These are phyloP conservation scores for Spizella passerina DNA, from an alignment of 2,797 vertebrate genomes.

Conservation along the genomic window DNA sequence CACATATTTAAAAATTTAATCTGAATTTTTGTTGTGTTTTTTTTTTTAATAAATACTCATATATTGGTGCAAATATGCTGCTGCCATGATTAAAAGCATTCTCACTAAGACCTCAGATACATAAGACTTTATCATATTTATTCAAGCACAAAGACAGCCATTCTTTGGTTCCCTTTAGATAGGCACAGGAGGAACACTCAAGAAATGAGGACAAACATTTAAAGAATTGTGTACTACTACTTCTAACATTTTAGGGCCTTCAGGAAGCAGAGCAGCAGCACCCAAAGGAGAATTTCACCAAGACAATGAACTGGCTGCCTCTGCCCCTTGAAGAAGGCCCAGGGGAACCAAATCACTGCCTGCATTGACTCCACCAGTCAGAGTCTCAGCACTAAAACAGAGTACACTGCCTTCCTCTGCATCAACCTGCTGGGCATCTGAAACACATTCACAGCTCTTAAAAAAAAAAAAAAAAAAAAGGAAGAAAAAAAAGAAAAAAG, in stretches of 20 bases:
- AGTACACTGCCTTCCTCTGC: neutral
- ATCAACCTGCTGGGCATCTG: neutral
- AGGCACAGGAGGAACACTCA: neutral
- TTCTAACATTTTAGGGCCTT: neutral
- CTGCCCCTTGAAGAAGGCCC: neutral
- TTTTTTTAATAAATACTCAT: neutral
- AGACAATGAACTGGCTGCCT: rapidly evolving
- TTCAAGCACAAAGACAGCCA: neutral
- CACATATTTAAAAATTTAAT: neutral
- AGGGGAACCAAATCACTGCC: neutral
- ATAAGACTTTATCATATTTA: neutral
- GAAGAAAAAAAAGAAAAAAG: too few species aligned
- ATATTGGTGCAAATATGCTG: neutral
- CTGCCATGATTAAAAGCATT: neutral
- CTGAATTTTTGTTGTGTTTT: neutral
- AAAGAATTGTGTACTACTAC: neutral
- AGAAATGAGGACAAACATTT: neutral
- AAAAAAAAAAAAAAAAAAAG: too few species aligned
- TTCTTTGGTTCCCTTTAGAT: neutral
- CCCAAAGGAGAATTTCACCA: neutral
- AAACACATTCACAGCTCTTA: neutral
- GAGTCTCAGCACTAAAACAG: neutral
- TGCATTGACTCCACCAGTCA: neutral
- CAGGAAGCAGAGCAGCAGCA: neutral
- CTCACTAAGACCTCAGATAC: neutral